Percentiles rank a stretch among this genome's conserved stretches.
Evolutionary conservation across 2,888 invertebrate genomes (phyloP).

Genomic region (Protodeltote pygarga): DNA sequence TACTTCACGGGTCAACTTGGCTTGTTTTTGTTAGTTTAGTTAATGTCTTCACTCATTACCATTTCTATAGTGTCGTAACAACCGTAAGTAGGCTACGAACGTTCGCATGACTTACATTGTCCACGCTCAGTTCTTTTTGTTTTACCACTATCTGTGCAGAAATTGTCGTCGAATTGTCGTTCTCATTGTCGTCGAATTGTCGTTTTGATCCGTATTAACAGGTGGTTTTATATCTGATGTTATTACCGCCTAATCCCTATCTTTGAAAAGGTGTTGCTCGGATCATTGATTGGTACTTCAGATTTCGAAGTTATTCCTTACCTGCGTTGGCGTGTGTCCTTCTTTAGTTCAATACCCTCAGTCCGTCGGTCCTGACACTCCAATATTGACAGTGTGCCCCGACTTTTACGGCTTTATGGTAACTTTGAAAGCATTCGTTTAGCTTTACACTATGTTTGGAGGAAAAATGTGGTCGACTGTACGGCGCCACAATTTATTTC

Average conservation of each 20-base stretch:
- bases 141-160: conserved; percentile 25
- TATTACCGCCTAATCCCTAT: conserved; percentile 17
- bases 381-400: conserved; percentile 69
- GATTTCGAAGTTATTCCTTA: conserved; percentile 52
- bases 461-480: conserved; percentile 44
- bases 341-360: conserved; percentile 68
- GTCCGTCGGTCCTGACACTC: conserved; percentile 48
- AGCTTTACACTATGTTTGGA: conserved; percentile 36
- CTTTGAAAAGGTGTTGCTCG: conserved; percentile 33
- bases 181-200: conserved; percentile 24
- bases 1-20: conserved; percentile 60
- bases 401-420: conserved; percentile 63
- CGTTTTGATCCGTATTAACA: conserved; percentile 9
- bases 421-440: conserved; percentile 47
- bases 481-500: conserved; percentile 36
- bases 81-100: conserved; percentile 58
- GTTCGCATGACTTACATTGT: conserved; percentile 58
- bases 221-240: conserved; percentile 18
- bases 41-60: conserved; percentile 62
- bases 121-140: conserved; percentile 37
- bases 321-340: conserved; percentile 57
- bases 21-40: conserved; percentile 61
- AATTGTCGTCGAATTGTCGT: conserved; percentile 28
- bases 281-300: conserved; percentile 44
- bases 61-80: conserved; percentile 61